phyloP scores from a whole-genome alignment of 1,140 invertebrate species.

The Drosophila varians region DNA sequence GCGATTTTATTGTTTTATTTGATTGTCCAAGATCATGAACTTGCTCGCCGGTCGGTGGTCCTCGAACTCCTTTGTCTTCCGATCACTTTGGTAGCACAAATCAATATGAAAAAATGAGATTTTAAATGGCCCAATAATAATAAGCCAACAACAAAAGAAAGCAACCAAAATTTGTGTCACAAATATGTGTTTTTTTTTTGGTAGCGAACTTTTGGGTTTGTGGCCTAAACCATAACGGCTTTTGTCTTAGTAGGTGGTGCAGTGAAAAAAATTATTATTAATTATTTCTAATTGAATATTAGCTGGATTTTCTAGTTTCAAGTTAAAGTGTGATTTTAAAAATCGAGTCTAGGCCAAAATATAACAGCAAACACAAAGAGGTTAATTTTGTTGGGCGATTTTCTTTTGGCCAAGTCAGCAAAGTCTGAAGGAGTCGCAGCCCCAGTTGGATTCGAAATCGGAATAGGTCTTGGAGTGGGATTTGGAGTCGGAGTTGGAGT shows the following conservation, averaged over 20 bases:
- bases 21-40: constrained; percentile 75
- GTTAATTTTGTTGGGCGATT: constrained; percentile 41
- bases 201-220: constrained; percentile 49
- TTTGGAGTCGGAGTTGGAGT: constrained; percentile 17
- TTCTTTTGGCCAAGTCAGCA: constrained; percentile 37
- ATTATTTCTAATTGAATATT: no score
- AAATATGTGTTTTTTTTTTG: constrained; percentile 24
- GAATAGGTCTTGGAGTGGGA: constrained; percentile 8
- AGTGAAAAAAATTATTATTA: constrained; percentile 20
- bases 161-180: constrained; percentile 56
- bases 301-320: no score
- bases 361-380: constrained; percentile 47
- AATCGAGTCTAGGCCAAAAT: constrained; percentile 51
- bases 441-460: constrained; percentile 27
- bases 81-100: constrained; percentile 78
- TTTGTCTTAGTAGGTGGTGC: constrained; percentile 15
- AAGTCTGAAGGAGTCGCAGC: constrained; percentile 30
- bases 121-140: constrained; percentile 55
- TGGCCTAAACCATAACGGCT: constrained; percentile 56
- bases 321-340: constrained; percentile 60
- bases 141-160: constrained; percentile 39
- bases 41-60: constrained; percentile 38
- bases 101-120: constrained; percentile 67
- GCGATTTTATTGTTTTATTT: constrained; percentile 50
- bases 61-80: constrained; percentile 39